These are phyloP conservation scores for Cisticola juncidis DNA, from an alignment of 2,113 vertebrate species.

Conservation along the genomic window DNA sequence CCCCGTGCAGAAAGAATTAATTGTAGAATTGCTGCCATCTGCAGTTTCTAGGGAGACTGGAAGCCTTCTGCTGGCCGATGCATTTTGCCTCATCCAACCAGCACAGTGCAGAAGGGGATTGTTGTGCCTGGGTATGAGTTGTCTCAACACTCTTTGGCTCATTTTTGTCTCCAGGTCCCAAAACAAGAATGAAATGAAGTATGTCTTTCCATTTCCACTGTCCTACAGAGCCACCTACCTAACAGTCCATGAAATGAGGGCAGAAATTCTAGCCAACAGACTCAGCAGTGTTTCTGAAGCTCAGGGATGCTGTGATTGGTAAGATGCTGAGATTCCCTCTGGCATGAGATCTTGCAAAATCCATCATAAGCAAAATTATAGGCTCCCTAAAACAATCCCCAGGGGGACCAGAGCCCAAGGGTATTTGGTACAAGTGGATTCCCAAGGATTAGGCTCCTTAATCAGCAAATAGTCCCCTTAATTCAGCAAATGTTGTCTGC, in stretches of 20 bases:
- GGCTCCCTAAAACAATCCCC: not conserved
- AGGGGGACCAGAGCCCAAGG: not conserved
- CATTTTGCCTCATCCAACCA: not conserved
- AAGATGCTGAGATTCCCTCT: not conserved
- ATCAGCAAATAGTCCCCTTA: not conserved
- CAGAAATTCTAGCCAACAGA: not conserved
- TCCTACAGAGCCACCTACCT: not conserved
- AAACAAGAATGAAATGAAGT: not conserved
- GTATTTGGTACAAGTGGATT: not conserved
- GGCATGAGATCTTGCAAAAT: not conserved
- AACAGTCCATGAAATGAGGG: not conserved
- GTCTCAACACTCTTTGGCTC: not conserved
- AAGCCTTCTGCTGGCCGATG: not conserved
- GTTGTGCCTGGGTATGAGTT: not conserved
- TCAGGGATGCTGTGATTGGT: not conserved
- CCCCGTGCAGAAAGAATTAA: not conserved
- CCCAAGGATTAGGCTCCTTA: not conserved
- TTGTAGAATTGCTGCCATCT: not conserved
- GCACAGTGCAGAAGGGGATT: not conserved
- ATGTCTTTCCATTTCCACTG: not conserved
- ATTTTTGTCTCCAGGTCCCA: not conserved
- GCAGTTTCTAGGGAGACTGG: not conserved
- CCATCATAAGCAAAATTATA: not conserved
- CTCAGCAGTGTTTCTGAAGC: not conserved
- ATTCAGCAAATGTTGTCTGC: not conserved